A percentile compares a stretch with the other conserved stretches of the same genome.
Conservation (phyloP, 2,888 invertebrate species). For the Exephanes ischioxanthus region DNA sequence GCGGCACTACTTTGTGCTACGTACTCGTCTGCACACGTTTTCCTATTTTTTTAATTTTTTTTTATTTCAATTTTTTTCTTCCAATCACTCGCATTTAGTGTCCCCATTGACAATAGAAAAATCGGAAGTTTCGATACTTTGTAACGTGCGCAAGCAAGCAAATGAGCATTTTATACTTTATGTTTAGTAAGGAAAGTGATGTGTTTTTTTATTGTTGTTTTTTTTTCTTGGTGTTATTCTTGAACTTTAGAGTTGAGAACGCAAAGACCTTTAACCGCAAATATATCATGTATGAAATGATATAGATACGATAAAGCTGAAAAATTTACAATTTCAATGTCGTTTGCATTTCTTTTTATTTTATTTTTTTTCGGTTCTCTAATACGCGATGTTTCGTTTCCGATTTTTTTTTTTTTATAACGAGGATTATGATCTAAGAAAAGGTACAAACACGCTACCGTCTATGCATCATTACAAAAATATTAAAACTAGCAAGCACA, state of each 20-base stretch:
- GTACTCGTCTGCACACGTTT: slow-evolving; percentile 61
- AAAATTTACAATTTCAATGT: slow-evolving; percentile 25
- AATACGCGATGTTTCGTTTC: slow-evolving; percentile 33
- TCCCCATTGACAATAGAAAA: slow-evolving; percentile 50
- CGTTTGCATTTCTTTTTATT: slow-evolving; percentile 14
- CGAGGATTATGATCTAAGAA: slow-evolving; percentile 56
- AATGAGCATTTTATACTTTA: slow-evolving; percentile 59
- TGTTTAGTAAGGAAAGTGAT: slow-evolving; percentile 43
- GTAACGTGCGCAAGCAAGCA: slow-evolving; percentile 57
- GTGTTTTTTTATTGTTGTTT: slow-evolving; percentile 26
- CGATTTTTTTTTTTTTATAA: slow-evolving; percentile 26
- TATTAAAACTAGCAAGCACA: slow-evolving; percentile 85
- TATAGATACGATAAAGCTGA: slow-evolving; percentile 34
- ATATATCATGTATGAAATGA: slow-evolving; percentile 10
- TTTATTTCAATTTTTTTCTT: neutral
- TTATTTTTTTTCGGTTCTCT: slow-evolving; percentile 26
- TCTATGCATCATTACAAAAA: slow-evolving; percentile 84
- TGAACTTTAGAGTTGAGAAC: slow-evolving; percentile 41
- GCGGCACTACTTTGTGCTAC: slow-evolving; percentile 72
- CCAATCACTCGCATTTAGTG: slow-evolving; percentile 38
- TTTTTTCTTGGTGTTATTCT: slow-evolving; percentile 52
- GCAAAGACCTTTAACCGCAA: slow-evolving; percentile 6
- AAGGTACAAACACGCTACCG: slow-evolving; percentile 81
- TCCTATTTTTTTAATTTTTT: neutral
- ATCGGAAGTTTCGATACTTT: slow-evolving; percentile 20